phyloP scores from a whole-genome alignment of 2,797 vertebrate genomes.

The Etheostoma perlongum region DNA sequence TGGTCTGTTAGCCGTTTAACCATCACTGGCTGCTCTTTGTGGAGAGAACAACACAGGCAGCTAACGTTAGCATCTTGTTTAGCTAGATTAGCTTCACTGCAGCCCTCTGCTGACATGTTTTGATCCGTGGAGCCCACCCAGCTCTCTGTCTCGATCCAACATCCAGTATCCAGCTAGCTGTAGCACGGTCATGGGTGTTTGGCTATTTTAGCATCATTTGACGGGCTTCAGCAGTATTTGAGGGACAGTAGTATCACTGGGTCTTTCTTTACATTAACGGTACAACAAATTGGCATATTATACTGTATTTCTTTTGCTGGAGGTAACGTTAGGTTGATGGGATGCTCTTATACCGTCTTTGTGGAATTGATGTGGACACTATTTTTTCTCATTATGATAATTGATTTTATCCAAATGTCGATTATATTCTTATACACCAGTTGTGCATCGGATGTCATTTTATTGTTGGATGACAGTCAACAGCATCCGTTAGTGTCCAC shows the following conservation, averaged over 20 bases:
- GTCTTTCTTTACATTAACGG: not conserved
- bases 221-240: not conserved
- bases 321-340: too few relatives aligned
- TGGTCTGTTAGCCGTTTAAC: slow-evolving; percentile 62
- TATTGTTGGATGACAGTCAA: not conserved
- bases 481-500: not conserved
- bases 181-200: slow-evolving; percentile 37
- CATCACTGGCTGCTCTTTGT: slow-evolving; percentile 33
- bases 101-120: slow-evolving; percentile 46
- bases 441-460: not conserved
- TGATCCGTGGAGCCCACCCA: slow-evolving; percentile 33
- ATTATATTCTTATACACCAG: not conserved
- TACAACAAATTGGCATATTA: not conserved
- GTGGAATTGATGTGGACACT: not conserved
- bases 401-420: not conserved
- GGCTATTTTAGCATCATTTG: slow-evolving; percentile 20
- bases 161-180: slow-evolving; percentile 55
- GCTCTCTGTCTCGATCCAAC: slow-evolving; percentile 25
- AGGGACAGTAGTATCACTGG: not conserved
- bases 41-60: slow-evolving; percentile 15
- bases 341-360: not conserved
- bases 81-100: not conserved
- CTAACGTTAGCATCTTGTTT: not conserved
- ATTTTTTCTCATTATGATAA: slow-evolving; percentile 8
- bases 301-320: not conserved